These are phyloP conservation scores for Charadrius vociferus DNA, from an alignment of 2,113 vertebrate genomes.

Conservation along the genomic window DNA sequence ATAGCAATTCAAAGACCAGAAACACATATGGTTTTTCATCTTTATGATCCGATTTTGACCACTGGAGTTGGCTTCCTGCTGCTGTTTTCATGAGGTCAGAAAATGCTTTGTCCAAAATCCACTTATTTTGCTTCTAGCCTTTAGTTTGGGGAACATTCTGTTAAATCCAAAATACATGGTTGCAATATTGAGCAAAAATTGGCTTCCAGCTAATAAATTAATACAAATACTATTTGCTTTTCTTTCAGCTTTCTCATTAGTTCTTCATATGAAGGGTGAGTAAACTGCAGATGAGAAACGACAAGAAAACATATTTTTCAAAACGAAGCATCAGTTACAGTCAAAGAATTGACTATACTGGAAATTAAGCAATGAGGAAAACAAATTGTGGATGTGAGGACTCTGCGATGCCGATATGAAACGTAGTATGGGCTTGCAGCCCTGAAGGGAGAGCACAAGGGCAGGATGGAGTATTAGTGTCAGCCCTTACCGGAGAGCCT, in stretches of 20 bases:
- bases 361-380: not conserved
- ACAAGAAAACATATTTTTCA: not conserved
- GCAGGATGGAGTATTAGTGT: not conserved
- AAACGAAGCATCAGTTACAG: not conserved
- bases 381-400: not conserved
- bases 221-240: conserved; percentile 8
- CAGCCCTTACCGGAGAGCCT: not conserved
- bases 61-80: conserved; percentile 14
- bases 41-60: conserved; percentile 26
- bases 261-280: not conserved
- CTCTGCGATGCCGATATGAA: accelerated
- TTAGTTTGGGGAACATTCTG: not conserved
- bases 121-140: not conserved
- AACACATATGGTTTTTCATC: not conserved
- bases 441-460: not conserved
- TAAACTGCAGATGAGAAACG: not conserved
- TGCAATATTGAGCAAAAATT: not conserved
- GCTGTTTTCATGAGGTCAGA: not conserved
- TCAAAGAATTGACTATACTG: not conserved
- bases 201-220: conserved; percentile 2
- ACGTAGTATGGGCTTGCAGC: accelerated
- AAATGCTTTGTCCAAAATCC: not conserved
- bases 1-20: conserved; percentile 4
- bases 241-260: not conserved
- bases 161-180: not conserved